Conservation (phyloP, 2,797 vertebrate species). For the Champsocephalus esox region DNA sequence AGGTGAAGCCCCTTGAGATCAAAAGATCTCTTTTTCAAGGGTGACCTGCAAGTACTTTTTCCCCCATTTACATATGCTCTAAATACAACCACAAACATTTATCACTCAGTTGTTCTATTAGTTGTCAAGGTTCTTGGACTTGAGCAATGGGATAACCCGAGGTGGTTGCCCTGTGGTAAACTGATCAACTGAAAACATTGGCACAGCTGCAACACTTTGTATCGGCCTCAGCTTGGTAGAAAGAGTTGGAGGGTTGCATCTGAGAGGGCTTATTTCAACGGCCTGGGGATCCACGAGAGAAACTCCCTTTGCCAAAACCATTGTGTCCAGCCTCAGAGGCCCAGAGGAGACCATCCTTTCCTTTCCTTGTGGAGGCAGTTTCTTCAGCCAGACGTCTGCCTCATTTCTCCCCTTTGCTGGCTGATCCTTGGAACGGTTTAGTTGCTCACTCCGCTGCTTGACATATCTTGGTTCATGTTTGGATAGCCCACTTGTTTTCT, state of each 20-base stretch:
- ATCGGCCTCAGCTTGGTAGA: constrained; percentile 64
- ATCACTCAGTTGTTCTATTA: background rate
- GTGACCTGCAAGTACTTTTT: background rate
- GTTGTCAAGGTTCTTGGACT: constrained; percentile 18
- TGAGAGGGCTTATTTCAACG: constrained; percentile 1
- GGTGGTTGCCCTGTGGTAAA: constrained; percentile 49
- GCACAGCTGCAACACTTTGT: constrained; percentile 30
- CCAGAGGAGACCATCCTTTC: constrained; percentile 33
- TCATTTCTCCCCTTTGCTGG: constrained; percentile 16
- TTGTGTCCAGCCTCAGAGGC: constrained; percentile 61
- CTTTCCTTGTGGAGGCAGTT: constrained; percentile 4
- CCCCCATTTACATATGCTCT: background rate
- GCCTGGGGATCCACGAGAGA: constrained; percentile 55
- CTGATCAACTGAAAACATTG: constrained; percentile 50
- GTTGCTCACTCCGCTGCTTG: constrained; percentile 25
- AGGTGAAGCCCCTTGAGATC: no score
- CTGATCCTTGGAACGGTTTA: constrained; percentile 17
- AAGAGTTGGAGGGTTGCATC: background rate
- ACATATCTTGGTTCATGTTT: constrained; percentile 28
- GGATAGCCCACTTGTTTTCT: background rate
- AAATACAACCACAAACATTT: background rate
- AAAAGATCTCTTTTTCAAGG: no score
- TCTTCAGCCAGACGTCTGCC: constrained; percentile 13
- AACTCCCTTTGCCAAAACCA: constrained; percentile 79
- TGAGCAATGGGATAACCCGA: constrained; percentile 44